Conservation (phyloP, 2,113 vertebrate species). For the Mus spicilegus region DNA sequence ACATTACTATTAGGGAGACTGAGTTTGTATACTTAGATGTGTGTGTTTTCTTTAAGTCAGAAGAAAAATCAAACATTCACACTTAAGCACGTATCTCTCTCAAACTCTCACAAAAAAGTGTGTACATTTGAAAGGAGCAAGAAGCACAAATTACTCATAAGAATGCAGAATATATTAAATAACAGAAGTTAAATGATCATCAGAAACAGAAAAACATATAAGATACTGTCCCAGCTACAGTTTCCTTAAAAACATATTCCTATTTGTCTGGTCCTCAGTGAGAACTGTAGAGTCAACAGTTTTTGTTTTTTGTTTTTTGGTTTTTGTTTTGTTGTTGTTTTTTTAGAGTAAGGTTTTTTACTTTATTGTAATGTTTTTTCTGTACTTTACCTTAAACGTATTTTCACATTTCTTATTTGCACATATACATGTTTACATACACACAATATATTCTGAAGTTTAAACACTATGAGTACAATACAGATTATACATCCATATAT, state of each 20-base stretch:
- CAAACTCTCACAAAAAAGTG: neutral
- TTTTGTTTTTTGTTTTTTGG: neutral
- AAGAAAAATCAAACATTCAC: slow-evolving; percentile 56
- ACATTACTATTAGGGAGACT: slow-evolving; percentile 56
- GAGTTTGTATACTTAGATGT: slow-evolving; percentile 60
- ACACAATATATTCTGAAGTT: neutral
- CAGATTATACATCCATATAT: neutral
- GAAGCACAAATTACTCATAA: slow-evolving; percentile 13
- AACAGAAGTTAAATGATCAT: slow-evolving; percentile 8
- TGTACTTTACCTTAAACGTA: slow-evolving; percentile 51
- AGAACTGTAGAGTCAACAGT: neutral
- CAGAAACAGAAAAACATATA: neutral
- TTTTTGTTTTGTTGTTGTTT: too few relatives aligned
- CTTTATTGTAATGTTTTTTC: slow-evolving; percentile 27
- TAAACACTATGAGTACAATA: slow-evolving; percentile 2
- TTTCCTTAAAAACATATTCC: neutral
- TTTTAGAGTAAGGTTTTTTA: neutral
- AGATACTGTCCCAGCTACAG: neutral
- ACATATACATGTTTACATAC: neutral
- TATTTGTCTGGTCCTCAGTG: neutral
- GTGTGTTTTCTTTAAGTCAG: slow-evolving; percentile 62
- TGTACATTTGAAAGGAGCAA: neutral
- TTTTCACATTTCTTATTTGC: slow-evolving; percentile 16
- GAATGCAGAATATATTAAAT: slow-evolving; percentile 40
- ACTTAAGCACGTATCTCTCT: slow-evolving; percentile 6